Evolutionary conservation across 2,888 invertebrate species (phyloP).

Genomic region (Cataglyphis livida): DNA sequence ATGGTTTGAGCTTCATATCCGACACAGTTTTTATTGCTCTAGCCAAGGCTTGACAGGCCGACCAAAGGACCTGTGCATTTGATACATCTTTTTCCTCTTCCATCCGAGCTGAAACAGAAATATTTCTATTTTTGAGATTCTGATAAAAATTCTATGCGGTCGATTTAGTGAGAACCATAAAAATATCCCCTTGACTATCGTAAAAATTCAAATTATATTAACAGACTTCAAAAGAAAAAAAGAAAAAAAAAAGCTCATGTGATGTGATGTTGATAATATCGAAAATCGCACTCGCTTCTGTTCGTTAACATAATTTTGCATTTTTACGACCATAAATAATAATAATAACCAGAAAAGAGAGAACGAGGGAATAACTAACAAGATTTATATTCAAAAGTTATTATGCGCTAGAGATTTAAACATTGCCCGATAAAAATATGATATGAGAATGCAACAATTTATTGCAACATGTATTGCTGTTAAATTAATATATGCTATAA

Average conservation of each 20-base stretch:
- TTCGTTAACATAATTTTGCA: constrained; percentile 41
- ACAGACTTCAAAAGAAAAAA: background rate
- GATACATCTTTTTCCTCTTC: constrained; percentile 91
- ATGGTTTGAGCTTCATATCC: constrained; percentile 88
- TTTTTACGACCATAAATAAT: constrained; percentile 26
- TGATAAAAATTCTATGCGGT: background rate
- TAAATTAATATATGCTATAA: background rate
- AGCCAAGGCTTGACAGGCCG: constrained; percentile 95
- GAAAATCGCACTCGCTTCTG: constrained; percentile 8
- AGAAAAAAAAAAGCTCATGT: background rate
- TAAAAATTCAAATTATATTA: constrained; percentile 39
- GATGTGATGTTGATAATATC: background rate
- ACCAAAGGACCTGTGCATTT: constrained; percentile 96
- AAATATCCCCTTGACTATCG: background rate
- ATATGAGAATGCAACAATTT: background rate
- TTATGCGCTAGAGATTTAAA: constrained; percentile 10
- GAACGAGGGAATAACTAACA: constrained; percentile 16
- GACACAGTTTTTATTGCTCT: constrained; percentile 90
- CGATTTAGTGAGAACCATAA: background rate
- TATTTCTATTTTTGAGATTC: background rate
- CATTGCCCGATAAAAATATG: background rate
- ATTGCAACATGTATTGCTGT: background rate
- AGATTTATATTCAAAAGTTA: constrained; percentile 1
- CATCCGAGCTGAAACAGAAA: constrained; percentile 87
- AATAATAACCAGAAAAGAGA: background rate